Evolutionary conservation across 2,888 invertebrate genomes (phyloP), one percentile per base, ranked within the genome.

Genomic region (Tenthredo livida): DNA sequence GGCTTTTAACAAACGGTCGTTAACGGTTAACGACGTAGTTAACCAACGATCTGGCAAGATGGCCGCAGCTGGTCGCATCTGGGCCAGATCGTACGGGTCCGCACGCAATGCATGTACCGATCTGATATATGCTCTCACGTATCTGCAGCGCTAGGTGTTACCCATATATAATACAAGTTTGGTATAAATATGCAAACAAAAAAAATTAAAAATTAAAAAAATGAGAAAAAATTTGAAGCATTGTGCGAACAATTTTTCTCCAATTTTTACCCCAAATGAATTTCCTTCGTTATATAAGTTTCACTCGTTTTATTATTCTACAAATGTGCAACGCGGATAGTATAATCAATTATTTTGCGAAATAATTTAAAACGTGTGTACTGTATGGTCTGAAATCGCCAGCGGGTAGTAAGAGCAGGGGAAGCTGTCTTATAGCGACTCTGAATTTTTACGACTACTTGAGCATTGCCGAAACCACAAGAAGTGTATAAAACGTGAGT

Each of bases 1-100:
- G 90, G 87, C 87, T 89, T 90, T 90, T 89, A 91, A 91, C 90
- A 91, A 91, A 91, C 90, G 91, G 87, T 89, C 90, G 91, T 91
- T 91, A 91, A 91, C 86, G 86, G 88, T 91, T 91, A 91, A 91
- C 91, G 91, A 90, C 88, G 90, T 89, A 89, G 89, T 92, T 92
- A 91, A 91, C 89, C 86, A 25, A 43, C 88, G 87, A 86, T 86
- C 86, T 88, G 87, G 90, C 91, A 91, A 91, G 91, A 92, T 92
- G 91, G 91, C 91, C 88, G 90, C 91, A 91, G 91, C 91, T 91
- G 91, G 88, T 89, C 80, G 88, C 85, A 85, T 88, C 88, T 87
- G 80, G 70, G 80, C 82, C 83, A 83, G 83, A 65, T 67, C 40
- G 9, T 61, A 61, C 80, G 58, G 80, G 58, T 61, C 40, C 4